phyloP scores from a whole-genome alignment of 2,113 vertebrate species.

The Camelus bactrianus region DNA sequence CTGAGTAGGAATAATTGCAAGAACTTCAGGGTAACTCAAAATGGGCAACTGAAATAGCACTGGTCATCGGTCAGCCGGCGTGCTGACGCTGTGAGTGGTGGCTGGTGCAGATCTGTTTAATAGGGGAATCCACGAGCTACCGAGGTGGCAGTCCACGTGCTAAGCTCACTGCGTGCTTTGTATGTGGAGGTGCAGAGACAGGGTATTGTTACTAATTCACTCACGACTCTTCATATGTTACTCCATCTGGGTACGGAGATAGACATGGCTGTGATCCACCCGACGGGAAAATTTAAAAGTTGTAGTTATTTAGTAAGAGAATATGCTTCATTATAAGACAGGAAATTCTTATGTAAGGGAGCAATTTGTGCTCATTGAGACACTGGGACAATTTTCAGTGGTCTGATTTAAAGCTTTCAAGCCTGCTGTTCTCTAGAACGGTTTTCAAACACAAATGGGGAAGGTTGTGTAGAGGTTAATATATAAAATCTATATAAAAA shows the following conservation, averaged over 20 bases:
- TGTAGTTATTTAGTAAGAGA: not conserved
- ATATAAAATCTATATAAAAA: not conserved
- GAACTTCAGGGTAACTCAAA: slow-evolving; percentile 40
- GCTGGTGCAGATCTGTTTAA: slow-evolving; percentile 12
- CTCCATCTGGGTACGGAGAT: not conserved
- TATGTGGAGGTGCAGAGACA: not conserved
- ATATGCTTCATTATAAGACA: not conserved
- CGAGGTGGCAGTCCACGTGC: not conserved
- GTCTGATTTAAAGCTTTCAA: not conserved
- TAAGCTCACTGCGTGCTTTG: not conserved
- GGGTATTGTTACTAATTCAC: not conserved
- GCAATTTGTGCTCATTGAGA: not conserved
- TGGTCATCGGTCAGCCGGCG: slow-evolving; percentile 33
- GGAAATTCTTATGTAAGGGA: not conserved
- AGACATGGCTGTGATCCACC: not conserved
- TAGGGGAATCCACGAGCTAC: not conserved
- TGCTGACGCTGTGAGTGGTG: not conserved
- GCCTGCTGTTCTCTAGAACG: not conserved
- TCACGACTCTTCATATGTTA: not conserved
- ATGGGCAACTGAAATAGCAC: slow-evolving; percentile 23
- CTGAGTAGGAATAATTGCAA: slow-evolving; percentile 74
- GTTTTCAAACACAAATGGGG: not conserved
- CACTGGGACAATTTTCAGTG: not conserved
- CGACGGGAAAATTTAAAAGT: not conserved
- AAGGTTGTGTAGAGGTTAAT: not conserved